Base-by-base conservation (phyloP, 2,888 invertebrate species). In the Tigriopus californicus region DNA sequence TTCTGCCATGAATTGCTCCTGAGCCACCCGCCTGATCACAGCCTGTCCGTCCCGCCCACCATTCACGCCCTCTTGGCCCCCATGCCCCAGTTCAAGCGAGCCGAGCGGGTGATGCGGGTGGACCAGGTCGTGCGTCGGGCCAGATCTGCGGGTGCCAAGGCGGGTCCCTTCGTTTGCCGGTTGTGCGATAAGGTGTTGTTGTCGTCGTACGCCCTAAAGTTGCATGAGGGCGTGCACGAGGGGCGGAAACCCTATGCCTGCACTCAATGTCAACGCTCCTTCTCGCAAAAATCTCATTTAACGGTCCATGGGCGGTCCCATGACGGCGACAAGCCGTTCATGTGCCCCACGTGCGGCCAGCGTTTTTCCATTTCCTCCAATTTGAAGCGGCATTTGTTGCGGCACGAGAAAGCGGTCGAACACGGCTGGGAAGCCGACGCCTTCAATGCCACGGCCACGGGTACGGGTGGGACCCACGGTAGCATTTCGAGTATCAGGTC, bases 281-380 rank as follows among this genome's bases (percentile, higher is more conserved):
- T 64, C 49, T 56, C 51, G n/a, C 60, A 61, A 20, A 60, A 61
- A 1, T 61, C 62, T 8, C 63, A 63, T 41, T 58, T 64, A 22
- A 63, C 61, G 40, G 60, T 61, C 1, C 64, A 64, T 20, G 54
- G 61, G 13, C 24, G 61, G 41, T 60, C 56, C 11, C 63, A 63
- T 51, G 57, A 60, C 12, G 61, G 61, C 12, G 62, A 60, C 40
- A 52, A 58, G 41, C 61, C 62, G 1, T 61, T 62, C 41, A 48
- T 54, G 22, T 64, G 64, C 40, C 60, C 61, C 18, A 56, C 59
- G 24, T 64, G 64, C 42, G 61, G 58, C 11, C 63, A 63, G 41
- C 41, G 57, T 1, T 64, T 63, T 60, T 58, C 57, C 11, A 57
- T 54, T 48, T 55, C 61, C 2, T 62, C 62, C 10, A 58, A 61